phyloP scores from a whole-genome alignment of 2,888 invertebrate species.

The Melikaiella ostensackeni region DNA sequence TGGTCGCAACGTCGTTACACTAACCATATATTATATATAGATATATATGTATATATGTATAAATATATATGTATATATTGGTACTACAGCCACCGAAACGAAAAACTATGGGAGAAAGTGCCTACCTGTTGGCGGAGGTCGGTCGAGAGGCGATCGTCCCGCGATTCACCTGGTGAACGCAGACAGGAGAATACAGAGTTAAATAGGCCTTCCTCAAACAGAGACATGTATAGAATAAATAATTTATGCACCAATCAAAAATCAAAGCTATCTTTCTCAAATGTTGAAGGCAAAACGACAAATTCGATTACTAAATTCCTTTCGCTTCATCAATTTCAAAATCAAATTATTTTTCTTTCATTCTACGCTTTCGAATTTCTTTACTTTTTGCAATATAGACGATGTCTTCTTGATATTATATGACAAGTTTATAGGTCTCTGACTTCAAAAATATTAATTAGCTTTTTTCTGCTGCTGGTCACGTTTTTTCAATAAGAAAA shows the following conservation, averaged over 20 bases:
- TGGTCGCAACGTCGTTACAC: conserved; percentile 37
- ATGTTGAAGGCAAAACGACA: not conserved
- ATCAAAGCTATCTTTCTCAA: conserved; percentile 11
- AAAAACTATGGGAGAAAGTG: conserved; percentile 65
- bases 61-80: conserved; percentile 12
- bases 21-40: conserved; percentile 34
- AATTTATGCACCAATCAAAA: conserved; percentile 29
- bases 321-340: too few relatives aligned
- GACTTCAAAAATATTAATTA: too few relatives aligned
- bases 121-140: conserved; percentile 59
- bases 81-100: conserved; percentile 46
- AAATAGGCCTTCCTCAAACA: not conserved
- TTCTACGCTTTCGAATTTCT: not conserved
- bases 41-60: not conserved
- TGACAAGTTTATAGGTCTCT: not conserved
- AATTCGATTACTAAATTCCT: not conserved
- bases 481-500: too few relatives aligned
- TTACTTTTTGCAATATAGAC: not conserved
- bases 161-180: conserved; percentile 22
- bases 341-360: not conserved
- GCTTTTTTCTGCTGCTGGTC: too few relatives aligned
- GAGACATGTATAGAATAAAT: conserved; percentile 8
- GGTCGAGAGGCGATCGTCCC: conserved; percentile 45
- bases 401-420: not conserved
- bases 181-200: conserved; percentile 28